Evolutionary conservation across 2,888 invertebrate genomes (phyloP), one percentile per base, ranked within the genome.

Genomic region (Yponomeuta malinellus): DNA sequence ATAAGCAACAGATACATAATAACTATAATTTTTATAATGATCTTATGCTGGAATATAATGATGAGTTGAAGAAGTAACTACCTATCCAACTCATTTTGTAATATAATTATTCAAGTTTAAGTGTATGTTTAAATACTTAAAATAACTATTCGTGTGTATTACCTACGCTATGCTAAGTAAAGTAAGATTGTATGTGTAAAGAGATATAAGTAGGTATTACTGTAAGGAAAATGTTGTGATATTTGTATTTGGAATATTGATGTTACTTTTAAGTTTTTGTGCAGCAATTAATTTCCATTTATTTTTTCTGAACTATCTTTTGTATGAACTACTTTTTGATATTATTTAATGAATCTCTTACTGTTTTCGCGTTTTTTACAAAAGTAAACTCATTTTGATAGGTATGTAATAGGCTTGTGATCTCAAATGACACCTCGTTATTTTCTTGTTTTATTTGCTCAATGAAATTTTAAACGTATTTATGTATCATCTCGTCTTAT

Each of bases 221-320:
- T 75, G 76, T 90, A 90, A 90, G 89, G 82, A 83, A 88, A 91
- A 90, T 91, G 89, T 90, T 90, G 92, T 92, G 92, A 92, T 92
- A 92, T 91, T 92, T 92, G 92, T 92, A 92, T 89, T 86, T 92
- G 92, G 92, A 92, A 92, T 92, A 92, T 90, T 90, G 79, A 84
- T 87, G 63, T 72, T 59, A 70, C 65, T 74, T 68, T 72, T 74
- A 43, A 43, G 43, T 43, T 43, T 43, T 43, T 43, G 9, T 43
- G 43, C 43, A 43, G 43, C 9, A 43, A 43, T 43, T 43, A 43
- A 43, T 43, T 43, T 43, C 9, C 8, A 43, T 43, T 43, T 43
- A 43, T 1, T 43, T 43, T 6, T 43, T 43, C 43, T 43, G 43
- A 43, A 43, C 43, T 43, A 43, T 43, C 5, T 8, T 8, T 43